Base-by-base conservation (phyloP, 1,140 invertebrate genomes). In the Anagrus nilaparvatae region DNA sequence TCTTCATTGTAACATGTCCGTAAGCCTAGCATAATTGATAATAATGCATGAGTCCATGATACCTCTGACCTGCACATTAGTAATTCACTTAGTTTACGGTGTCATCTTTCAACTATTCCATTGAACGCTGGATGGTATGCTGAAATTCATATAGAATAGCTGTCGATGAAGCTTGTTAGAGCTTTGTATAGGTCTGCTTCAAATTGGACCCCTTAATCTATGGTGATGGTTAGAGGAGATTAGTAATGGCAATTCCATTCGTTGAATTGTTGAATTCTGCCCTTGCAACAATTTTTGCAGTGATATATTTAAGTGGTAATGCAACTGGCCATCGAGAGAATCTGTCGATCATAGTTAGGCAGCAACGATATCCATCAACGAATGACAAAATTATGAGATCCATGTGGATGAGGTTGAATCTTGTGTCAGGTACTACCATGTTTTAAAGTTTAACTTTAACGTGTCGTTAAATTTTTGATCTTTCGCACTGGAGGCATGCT, bases 211-310 rank as follows among this genome's bases (percentile, higher is more conserved):
- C 55, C 49, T 19, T 36, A 34, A 25, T 46, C 36, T 1, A 19
- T 29, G n/a, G 42, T 36, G 3, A 35, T 33, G n/a, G 17, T 34
- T 17, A 33, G 14, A 3, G 56, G 56, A 10, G 47, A 34, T 3
- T 58, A 61, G 47, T 52, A 65, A 6, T 54, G 23, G 3, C 50
- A 31, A 9, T 67, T 50, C 63, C 63, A 67, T 14, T 28, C 36
- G 35, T 14, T 6, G 10, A 67, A 14, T 28, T 37, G 35, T 14
- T 6, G 10, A 13, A 34, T 10, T 21, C 27, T 0, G 37, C 36
- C 3, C 9, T n/a, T 5, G 37, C 24, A 3, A 39, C 13, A 8
- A 24, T 40, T 5, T 28, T 30, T 13, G 37, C 37, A 4, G 28
- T 10, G 9, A 24, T 32, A 7, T 45, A 14, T 5, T 10, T 19